Evolutionary conservation across 2,888 invertebrate genomes (phyloP), one percentile per base, ranked within the genome.

Genomic region (Pediacus dermestoides): DNA sequence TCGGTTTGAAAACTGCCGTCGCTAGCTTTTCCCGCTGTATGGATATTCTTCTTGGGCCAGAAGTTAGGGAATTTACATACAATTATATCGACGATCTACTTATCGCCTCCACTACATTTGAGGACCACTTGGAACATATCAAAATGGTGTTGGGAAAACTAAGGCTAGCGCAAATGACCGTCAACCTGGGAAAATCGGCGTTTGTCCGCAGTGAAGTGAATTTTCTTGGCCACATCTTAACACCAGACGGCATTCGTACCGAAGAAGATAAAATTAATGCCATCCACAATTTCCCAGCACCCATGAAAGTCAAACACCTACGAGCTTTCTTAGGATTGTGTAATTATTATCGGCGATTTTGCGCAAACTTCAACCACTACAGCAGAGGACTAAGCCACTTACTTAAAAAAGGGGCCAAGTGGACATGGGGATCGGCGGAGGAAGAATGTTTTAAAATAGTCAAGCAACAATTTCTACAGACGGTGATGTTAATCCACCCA

Each of bases 181-280:
- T n/a, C n/a, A n/a, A n/a, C n/a, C n/a, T n/a, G n/a, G 42, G 42
- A 13, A 58, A 57, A 43, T 46, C 54, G 0, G 1, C 22, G 6
- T 52, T 58, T 37, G 7, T 39, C 4, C 21, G 21, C 6, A 7
- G 7, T 7, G 14, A 44, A 12, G 30, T 30, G 1, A 25, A 27
- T 6, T 54, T 54, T 10, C 16, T 54, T 1, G 50, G 48, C 4
- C 48, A 52, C n/a, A 27, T 49, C 6, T 13, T 54, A 1, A 33
- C 44, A 0, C 3, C 35, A 1, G 22, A 46, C 2, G 52, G 52
- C 1, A 42, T 52, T 4, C 11, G 8, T 1, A 48, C 47, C 0
- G 50, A 55, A 4, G 43, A 44, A 0, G 32, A 35, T 2, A 52
- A 51, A 21, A 32, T 48, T 1, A 11, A 23, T 1, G 34, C 38